Percentiles rank a stretch among this genome's conserved stretches.
phyloP scores from a whole-genome alignment of 2,888 invertebrate genomes.

The Petrolisthes cinctipes region DNA sequence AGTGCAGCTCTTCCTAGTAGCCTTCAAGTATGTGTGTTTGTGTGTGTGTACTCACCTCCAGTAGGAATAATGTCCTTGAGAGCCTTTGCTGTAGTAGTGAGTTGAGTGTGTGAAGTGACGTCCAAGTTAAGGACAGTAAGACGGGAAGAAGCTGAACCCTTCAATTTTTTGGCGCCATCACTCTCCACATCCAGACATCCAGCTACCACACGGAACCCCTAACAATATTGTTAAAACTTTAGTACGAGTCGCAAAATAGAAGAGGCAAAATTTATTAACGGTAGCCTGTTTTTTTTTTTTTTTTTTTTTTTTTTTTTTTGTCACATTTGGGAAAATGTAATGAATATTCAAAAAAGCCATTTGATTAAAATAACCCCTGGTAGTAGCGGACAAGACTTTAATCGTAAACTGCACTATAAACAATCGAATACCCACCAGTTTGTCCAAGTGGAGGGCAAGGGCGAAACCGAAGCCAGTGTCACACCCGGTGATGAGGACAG shows the following conservation, averaged over 20 bases:
- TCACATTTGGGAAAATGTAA: neutral
- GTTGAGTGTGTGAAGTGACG: constrained; percentile 68
- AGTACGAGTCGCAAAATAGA: neutral
- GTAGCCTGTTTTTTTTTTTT: neutral
- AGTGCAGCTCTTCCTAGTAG: no score
- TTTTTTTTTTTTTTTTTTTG: neutral
- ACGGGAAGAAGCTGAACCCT: constrained; percentile 61
- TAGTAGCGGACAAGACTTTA: neutral
- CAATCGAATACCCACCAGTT: constrained; percentile 1
- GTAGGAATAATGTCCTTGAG: neutral
- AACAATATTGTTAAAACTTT: neutral
- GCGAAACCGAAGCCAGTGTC: constrained; percentile 31
- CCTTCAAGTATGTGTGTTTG: neutral
- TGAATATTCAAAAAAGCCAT: neutral
- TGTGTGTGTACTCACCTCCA: neutral
- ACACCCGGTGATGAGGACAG: constrained; percentile 29
- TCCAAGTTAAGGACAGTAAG: constrained; percentile 70
- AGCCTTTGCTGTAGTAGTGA: no score
- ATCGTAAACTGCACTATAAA: neutral
- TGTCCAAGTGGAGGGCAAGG: constrained; percentile 15
- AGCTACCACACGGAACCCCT: constrained; percentile 33
- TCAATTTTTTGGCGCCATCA: constrained; percentile 66
- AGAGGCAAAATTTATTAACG: neutral
- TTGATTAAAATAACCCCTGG: neutral
- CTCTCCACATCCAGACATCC: constrained; percentile 50